Percentiles rank a stretch among this genome's conserved stretches.
phyloP scores from a whole-genome alignment of 2,113 vertebrate genomes.

The Sphyrna mokarran region DNA sequence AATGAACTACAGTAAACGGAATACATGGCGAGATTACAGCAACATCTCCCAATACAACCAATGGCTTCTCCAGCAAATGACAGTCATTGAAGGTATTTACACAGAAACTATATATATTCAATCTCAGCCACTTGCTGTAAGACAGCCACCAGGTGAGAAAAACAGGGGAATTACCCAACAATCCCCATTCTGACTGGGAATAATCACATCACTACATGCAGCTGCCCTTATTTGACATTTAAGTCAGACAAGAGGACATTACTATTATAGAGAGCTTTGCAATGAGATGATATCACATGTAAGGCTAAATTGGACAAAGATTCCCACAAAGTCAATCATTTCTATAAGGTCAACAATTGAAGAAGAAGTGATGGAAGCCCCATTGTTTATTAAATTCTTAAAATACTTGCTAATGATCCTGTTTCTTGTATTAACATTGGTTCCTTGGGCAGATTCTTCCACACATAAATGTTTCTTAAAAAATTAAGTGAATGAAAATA shows the following conservation, averaged over 20 bases:
- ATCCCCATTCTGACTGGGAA: not conserved
- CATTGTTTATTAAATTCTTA: not conserved
- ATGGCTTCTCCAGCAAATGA: not conserved
- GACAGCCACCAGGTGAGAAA: not conserved
- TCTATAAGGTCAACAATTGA: not conserved
- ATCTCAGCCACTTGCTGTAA: not conserved
- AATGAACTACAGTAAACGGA: too few species aligned
- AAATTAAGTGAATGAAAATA: not conserved
- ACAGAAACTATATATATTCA: not conserved
- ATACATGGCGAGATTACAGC: not conserved
- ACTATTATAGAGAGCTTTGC: not conserved
- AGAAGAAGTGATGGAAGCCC: not conserved
- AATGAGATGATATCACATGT: not conserved
- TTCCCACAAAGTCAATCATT: not conserved
- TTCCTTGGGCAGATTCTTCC: too few species aligned
- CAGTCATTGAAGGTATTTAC: not conserved
- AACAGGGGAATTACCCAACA: not conserved
- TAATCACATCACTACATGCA: not conserved
- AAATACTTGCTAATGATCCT: not conserved
- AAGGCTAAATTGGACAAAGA: not conserved
- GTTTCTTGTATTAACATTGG: not conserved
- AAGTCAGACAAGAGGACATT: conserved; percentile 12
- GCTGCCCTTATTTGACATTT: not conserved
- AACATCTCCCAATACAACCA: not conserved
- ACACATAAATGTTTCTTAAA: not conserved